Base-by-base conservation (phyloP, 2,797 vertebrate species). In the Acanthopagrus latus region DNA sequence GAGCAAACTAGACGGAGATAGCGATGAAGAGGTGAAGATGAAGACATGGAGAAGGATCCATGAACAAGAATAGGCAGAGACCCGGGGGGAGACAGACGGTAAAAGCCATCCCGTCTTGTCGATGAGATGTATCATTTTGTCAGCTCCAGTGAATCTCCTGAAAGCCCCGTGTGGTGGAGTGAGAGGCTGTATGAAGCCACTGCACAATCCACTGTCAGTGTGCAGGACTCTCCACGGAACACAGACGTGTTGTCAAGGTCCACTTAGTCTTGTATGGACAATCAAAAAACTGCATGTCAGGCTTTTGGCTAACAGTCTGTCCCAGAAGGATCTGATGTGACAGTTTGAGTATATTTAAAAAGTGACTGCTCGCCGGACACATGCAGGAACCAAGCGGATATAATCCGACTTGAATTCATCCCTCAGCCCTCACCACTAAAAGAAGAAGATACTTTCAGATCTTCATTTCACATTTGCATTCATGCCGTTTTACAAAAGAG, bases 1-100 rank as follows among this genome's bases (percentile, higher is more conserved):
- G 50, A 74, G 76, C 25, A 41, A 83, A 81, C 76, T 52, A 69
- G 62, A 82, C 55, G 20, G 84, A 69, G 70, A 65, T 71, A 21
- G 47, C 70, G 67, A 76, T 71, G 54, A 41, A 57, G 67, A 60
- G 54, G 55, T n/a, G 11, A 41, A 66, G 33, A 74, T 64, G 71
- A 64, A 80, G 65, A 48, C 44, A 58, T 14, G 38, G 77, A 74
- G 59, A 63, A 74, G 27, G 52, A 73, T 44, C 56, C 56, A 57
- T 60, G 54, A 57, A 64, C 64, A 69, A 55, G 43, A 75, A 69
- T 44, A 62, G 41, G 44, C 52, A 21, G 81, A 43, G 52, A 58
- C 58, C 25, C 4, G 9, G 1, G 29, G 16, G 8, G 18, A 27
- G 60, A 67, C 21, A 44, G 56, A 52, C 3, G 29, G 51, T 52